Base-by-base conservation (phyloP, 2,113 vertebrate genomes). In the Isurus oxyrinchus region DNA sequence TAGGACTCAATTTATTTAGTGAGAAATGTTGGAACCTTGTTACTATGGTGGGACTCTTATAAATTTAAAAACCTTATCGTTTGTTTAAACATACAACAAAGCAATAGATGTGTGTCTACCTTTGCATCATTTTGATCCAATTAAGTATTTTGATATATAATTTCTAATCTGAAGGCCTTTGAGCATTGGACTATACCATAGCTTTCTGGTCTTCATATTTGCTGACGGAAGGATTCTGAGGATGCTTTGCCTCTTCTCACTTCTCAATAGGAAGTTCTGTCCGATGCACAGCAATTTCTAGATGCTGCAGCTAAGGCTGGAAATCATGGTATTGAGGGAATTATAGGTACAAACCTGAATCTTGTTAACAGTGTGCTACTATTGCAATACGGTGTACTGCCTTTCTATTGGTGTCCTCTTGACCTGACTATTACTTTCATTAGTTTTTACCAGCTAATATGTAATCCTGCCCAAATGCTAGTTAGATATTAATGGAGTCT, bases 1-100 rank as follows among this genome's bases (percentile, higher is more conserved):
- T 97, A 96, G 27, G 94, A 53, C 11, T 53, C 1, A 67, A 69
- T 69, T 69, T 69, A 61, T 95, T 95, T 72, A 95, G 49, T 31
- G 25, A 95, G 25, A 97, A 96, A 35, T 67, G 13, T 6, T 63
- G 57, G 88, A 61, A 91, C 23, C 87, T 88, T 49, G 49, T 88
- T 55, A 61, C 27, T 91, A n/a, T 35, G 27, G 61, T 59, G 88
- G 25, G 35, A 31, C 27, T 59, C 8, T 5, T 91, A 91, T 61
- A 31, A 91, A 61, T 94, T 94, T 44, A 49, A 66, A 63, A 94
- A 40, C 61, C 16, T 93, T 93, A n/a, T 63, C 35, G 86, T 88
- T n/a, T n/a, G n/a, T n/a, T n/a, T n/a, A 35, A 40, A 63, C 40
- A 66, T 40, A 10, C n/a, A 93, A 61, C 88, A 63, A 66, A 94